Percentiles rank a stretch among this genome's conserved stretches.
Evolutionary conservation across 2,113 vertebrate genomes (phyloP).

Genomic region (Alethe castanea): DNA sequence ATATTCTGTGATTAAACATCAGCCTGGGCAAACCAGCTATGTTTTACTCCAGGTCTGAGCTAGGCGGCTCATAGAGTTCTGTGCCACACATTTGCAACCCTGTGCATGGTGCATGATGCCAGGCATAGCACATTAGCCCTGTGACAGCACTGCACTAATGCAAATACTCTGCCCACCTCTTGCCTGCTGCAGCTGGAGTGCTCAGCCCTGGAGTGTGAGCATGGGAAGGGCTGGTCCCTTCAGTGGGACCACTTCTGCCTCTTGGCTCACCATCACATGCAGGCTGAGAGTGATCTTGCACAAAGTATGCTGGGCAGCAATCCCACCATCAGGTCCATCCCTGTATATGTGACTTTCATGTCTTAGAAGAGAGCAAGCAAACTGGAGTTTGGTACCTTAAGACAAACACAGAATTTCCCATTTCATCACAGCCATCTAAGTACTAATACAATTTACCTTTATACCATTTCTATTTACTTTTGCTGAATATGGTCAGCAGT

Average conservation of each 20-base stretch:
- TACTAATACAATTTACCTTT: neutral
- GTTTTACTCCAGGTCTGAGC: neutral
- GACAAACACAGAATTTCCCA: neutral
- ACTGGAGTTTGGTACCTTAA: neutral
- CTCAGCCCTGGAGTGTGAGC: neutral
- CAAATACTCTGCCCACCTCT: neutral
- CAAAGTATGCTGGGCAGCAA: neutral
- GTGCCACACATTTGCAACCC: neutral
- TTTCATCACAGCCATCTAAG: neutral
- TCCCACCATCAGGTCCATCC: neutral
- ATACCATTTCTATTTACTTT: neutral
- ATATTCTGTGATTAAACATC: neutral
- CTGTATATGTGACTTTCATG: neutral
- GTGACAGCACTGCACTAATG: neutral
- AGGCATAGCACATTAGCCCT: neutral
- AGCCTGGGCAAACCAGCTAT: neutral
- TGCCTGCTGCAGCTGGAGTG: neutral
- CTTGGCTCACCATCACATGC: neutral
- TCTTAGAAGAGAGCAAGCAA: neutral
- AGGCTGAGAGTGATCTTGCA: neutral
- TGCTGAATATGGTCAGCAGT: neutral
- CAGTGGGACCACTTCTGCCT: neutral
- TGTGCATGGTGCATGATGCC: neutral
- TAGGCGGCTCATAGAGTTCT: fast-evolving
- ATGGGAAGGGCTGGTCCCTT: neutral